These are phyloP conservation scores for Corythaixoides concolor DNA, from an alignment of 2,113 vertebrate species.

Conservation along the genomic window DNA sequence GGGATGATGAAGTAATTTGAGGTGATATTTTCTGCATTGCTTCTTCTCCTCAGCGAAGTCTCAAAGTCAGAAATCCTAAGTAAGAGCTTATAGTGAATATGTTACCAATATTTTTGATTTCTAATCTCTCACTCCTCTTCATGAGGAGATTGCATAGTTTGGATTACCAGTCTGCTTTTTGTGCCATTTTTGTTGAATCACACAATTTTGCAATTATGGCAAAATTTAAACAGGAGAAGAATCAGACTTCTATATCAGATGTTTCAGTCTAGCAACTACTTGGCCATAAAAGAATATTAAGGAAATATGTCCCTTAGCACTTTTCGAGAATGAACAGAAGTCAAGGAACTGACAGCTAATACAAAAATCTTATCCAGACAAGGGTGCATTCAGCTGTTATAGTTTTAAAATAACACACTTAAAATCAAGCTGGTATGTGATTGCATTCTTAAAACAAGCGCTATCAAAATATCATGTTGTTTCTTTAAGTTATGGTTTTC, in stretches of 20 bases:
- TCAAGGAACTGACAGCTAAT: neutral
- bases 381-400: neutral
- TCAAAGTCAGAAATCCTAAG: neutral
- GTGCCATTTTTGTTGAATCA: neutral
- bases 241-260: neutral
- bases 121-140: neutral
- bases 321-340: neutral
- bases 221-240: neutral
- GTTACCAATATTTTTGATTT: neutral
- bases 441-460: neutral
- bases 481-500: neutral
- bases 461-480: slow-evolving; percentile 35
- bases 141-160: neutral
- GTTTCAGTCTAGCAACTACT: neutral
- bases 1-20: neutral
- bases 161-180: neutral
- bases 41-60: neutral
- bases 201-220: neutral
- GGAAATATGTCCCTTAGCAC: neutral
- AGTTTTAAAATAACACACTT: neutral
- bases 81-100: neutral
- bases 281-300: neutral
- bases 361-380: neutral
- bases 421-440: neutral
- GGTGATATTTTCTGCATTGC: neutral